Base-by-base conservation (phyloP, 2,113 vertebrate species). In the Nerophis ophidion region DNA sequence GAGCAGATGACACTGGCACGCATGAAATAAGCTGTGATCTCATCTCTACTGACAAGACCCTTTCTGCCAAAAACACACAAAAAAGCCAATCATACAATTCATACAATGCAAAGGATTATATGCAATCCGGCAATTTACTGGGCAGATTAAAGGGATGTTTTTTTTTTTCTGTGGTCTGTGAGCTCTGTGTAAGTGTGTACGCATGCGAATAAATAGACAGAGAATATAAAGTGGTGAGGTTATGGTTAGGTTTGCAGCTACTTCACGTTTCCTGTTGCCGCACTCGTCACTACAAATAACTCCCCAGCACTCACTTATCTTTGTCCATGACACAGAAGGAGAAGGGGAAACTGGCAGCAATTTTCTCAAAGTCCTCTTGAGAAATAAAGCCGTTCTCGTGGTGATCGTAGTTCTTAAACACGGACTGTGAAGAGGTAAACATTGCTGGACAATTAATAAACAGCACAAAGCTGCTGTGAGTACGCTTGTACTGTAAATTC, bases 11-110 rank as follows among this genome's bases (percentile, higher is more conserved):
- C 96, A 65, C 94, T 98, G 42, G 94, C 94, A 34, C 95, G 86
- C 94, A 98, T 93, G 78, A 98, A 98, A 84, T 98, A 98, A 68
- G 95, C 93, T 0, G 94, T 97, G 84, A 98, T 97, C 85, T 98
- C 93, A 8, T 96, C 93, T 71, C 93, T 91, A 88, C 91, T 98
- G 77, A 98, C 91, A 16, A 93, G 90, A 53, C 95, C 95, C 80
- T 95, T 92, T 89, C 95, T 98, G 65, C 7, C 5, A 63, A 68
- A 34, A 53, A 54, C 46, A 74, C 19, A 74, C 4, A 5, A 34
- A 35, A 47, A 48, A 6, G 5, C 16, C 17, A 13, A 14, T 54
- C 19, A 42, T 56, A 56, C 9, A 6, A 56, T 17, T 42, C 12
- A 16, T 36, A n/a, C 4, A 53, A 4, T 7, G 4, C 10, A 36